phyloP scores from a whole-genome alignment of 1,140 invertebrate genomes.

The Drosophila parvula region DNA sequence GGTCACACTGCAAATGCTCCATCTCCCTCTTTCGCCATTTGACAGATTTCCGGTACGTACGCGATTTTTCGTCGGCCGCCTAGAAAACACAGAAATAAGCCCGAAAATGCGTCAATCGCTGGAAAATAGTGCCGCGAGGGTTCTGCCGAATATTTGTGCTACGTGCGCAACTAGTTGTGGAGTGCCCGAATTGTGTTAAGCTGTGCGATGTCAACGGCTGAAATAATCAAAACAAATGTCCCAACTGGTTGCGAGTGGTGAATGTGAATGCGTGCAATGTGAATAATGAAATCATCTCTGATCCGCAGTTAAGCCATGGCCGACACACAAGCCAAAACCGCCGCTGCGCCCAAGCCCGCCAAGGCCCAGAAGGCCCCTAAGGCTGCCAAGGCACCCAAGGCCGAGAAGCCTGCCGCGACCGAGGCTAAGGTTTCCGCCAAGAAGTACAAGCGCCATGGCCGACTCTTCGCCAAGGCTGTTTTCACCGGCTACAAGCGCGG shows the following conservation, averaged over 20 bases:
- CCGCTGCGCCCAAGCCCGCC: constrained; percentile 80
- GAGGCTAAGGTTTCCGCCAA: constrained; percentile 84
- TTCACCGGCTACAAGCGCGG: constrained; percentile 99
- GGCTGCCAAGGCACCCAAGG: constrained; percentile 86
- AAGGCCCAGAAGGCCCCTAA: constrained; percentile 85
- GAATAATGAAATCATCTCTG: constrained; percentile 3
- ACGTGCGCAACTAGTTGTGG: constrained; percentile 18
- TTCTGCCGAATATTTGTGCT: constrained; percentile 33
- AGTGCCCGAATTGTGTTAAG: constrained; percentile 2
- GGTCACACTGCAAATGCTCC: constrained; percentile 5
- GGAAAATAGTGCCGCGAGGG: constrained; percentile 13
- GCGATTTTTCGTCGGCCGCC: constrained; percentile 62
- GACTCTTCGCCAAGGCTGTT: constrained; percentile 97
- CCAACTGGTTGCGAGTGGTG: constrained; percentile 16
- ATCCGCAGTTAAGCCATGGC: constrained; percentile 73
- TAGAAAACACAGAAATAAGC: constrained; percentile 54
- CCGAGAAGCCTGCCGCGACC: constrained; percentile 86
- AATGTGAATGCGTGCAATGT: constrained; percentile 8
- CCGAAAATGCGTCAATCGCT: constrained; percentile 4
- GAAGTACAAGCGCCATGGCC: constrained; percentile 88
- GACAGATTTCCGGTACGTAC: constrained; percentile 83
- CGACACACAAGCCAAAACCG: constrained; percentile 83
- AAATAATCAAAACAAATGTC: constrained; percentile 62
- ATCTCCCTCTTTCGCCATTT: constrained; percentile 81
- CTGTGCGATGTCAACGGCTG: constrained; percentile 53